These are phyloP conservation scores for Rousettus leschenaultii DNA, from an alignment of 2,113 vertebrate species.

Conservation along the genomic window DNA sequence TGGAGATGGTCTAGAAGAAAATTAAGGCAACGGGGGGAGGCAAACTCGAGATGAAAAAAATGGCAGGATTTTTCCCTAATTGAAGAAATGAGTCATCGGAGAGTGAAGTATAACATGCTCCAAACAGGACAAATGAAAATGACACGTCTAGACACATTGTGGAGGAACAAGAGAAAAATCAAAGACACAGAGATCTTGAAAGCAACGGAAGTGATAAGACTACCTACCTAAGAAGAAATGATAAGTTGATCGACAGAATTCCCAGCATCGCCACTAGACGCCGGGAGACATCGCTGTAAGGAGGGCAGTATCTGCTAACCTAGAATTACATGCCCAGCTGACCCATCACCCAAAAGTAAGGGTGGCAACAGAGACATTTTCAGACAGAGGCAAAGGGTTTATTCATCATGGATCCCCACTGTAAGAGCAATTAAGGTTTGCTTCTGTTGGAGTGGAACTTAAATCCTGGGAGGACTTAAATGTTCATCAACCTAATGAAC, in stretches of 20 bases:
- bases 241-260: not conserved
- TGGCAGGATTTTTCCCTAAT: not conserved
- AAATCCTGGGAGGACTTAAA: not conserved
- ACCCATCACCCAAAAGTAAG: not conserved
- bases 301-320: not conserved
- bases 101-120: not conserved
- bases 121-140: not conserved
- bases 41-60: not conserved
- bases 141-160: not conserved
- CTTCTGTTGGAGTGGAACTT: not conserved
- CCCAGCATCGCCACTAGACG: not conserved
- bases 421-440: not conserved
- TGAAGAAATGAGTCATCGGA: not conserved
- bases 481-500: not conserved
- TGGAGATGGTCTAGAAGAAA: not conserved
- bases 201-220: not conserved
- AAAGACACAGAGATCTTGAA: not conserved
- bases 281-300: not conserved
- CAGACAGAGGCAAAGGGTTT: not conserved
- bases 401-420: not conserved
- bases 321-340: not conserved
- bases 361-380: not conserved
- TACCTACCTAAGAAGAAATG: not conserved
- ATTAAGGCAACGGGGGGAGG: not conserved
- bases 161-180: not conserved